Percentiles rank a stretch among this genome's conserved stretches.
Conservation (phyloP, 2,888 invertebrate genomes). For the Morpho helenor region DNA sequence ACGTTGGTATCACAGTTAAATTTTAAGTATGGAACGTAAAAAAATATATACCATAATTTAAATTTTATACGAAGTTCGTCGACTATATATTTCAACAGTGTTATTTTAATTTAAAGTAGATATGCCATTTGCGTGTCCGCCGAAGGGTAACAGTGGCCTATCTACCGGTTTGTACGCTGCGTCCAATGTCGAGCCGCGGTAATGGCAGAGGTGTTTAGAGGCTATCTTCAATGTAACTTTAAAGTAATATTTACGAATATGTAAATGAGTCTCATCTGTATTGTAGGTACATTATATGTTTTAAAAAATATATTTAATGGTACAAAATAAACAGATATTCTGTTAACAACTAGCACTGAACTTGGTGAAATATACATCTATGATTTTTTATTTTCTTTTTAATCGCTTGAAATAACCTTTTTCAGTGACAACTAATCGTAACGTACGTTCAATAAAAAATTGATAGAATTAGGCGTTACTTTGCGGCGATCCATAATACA, state of each 20-base stretch:
- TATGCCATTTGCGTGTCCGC: slow-evolving; percentile 42
- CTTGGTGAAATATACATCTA: too few species aligned
- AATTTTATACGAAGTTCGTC: too few species aligned
- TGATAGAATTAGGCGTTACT: too few species aligned
- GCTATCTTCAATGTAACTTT: slow-evolving; percentile 29
- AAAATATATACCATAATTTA: too few species aligned
- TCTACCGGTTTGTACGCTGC: slow-evolving; percentile 70
- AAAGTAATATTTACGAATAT: slow-evolving; percentile 26
- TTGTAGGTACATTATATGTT: neutral
- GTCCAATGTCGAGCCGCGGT: slow-evolving; percentile 71
- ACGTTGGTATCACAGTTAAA: slow-evolving; percentile 12
- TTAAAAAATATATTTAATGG: neutral
- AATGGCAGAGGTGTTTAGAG: slow-evolving; percentile 60
- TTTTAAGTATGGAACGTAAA: too few species aligned
- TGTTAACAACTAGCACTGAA: too few species aligned
- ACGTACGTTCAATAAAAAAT: too few species aligned
- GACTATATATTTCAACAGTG: neutral
- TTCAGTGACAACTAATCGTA: too few species aligned
- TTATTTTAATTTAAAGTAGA: slow-evolving; percentile 11
- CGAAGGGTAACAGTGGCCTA: slow-evolving; percentile 72
- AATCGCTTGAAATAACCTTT: too few species aligned
- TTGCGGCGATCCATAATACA: too few species aligned
- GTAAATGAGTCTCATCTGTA: slow-evolving; percentile 20
- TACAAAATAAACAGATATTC: too few species aligned
- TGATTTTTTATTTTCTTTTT: too few species aligned